Evolutionary conservation across 2,113 vertebrate genomes (phyloP), one percentile per base, ranked within the genome.

Genomic region (Hippocampus abdominalis): DNA sequence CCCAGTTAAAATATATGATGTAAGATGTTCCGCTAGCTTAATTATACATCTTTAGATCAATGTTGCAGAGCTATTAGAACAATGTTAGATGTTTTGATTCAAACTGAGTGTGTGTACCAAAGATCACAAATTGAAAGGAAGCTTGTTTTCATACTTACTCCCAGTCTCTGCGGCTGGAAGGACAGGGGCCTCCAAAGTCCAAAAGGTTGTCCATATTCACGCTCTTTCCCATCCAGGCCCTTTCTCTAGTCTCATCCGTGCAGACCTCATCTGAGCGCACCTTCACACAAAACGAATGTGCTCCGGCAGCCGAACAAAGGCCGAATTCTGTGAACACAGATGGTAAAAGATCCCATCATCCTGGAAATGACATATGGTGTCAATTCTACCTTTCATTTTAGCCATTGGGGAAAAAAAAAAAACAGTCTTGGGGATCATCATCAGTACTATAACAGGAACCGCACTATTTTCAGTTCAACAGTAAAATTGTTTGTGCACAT

Each of bases 161-260:
- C 93, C 93, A 93, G 81, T 93, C 92, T 76, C 85, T 85, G 77
- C 51, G 80, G 69, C 82, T 79, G 69, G 92, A 89, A 0, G 91
- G 89, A 89, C 93, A 92, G 69, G 89, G 81, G 69, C 87, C 87
- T 69, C 90, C 86, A 68, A 93, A 93, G 80, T 93, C 91, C 8
- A 86, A 88, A 78, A 91, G 88, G 81, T 91, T 93, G 89, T 93
- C 93, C 93, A 93, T 93, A 42, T 70, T 92, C 90, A 90, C 88
- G 87, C 91, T 91, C 83, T 88, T 88, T 89, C 88, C 91, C 90
- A 88, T 74, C 87, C 85, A 89, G 88, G 81, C 78, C 81, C 77
- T 85, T 82, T 84, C 72, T 81, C 76, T 77, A 82, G 78, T 90
- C 89, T 86, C 73, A 92, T 93, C 76, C 77, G 89, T 27, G 66